These are phyloP conservation scores for Neodiprion fabricii DNA, from an alignment of 1,140 invertebrate genomes.

Conservation along the genomic window DNA sequence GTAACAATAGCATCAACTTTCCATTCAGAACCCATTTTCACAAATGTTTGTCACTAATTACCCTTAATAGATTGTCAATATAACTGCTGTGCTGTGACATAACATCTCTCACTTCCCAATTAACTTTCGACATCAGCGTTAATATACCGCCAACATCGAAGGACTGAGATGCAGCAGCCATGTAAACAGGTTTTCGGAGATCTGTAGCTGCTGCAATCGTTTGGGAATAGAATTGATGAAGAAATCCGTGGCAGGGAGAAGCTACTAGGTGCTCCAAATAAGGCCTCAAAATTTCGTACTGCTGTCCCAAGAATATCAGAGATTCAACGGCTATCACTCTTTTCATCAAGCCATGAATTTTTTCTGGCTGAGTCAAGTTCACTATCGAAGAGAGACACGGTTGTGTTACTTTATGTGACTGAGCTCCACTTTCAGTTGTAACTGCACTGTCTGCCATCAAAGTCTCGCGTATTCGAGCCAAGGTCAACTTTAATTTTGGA, in stretches of 20 bases:
- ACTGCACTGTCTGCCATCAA: slow-evolving; percentile 60
- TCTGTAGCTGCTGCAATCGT: slow-evolving; percentile 75
- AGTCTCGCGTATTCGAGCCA: slow-evolving; percentile 79
- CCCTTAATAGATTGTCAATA: slow-evolving; percentile 74
- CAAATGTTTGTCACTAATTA: slow-evolving; percentile 30
- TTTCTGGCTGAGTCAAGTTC: slow-evolving; percentile 74
- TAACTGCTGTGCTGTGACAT: slow-evolving; percentile 95
- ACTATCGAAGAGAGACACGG: slow-evolving; percentile 75
- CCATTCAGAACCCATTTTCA: too few relatives aligned
- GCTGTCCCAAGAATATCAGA: slow-evolving; percentile 85
- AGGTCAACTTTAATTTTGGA: slow-evolving; percentile 72
- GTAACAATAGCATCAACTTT: too few relatives aligned
- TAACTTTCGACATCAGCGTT: slow-evolving; percentile 86
- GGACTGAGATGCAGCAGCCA: slow-evolving; percentile 78
- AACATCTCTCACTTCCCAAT: slow-evolving; percentile 96
- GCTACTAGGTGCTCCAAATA: slow-evolving; percentile 80
- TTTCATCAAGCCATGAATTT: slow-evolving; percentile 82
- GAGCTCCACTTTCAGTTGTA: slow-evolving; percentile 45
- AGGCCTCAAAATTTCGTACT: slow-evolving; percentile 82
- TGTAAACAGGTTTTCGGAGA: slow-evolving; percentile 84
- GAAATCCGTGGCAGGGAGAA: slow-evolving; percentile 47
- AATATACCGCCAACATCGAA: slow-evolving; percentile 84
- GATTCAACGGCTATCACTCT: slow-evolving; percentile 92
- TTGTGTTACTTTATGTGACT: slow-evolving; percentile 61
- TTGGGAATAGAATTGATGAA: slow-evolving; percentile 79